Conservation (phyloP, 2,113 vertebrate species). For the Lates calcarifer region DNA sequence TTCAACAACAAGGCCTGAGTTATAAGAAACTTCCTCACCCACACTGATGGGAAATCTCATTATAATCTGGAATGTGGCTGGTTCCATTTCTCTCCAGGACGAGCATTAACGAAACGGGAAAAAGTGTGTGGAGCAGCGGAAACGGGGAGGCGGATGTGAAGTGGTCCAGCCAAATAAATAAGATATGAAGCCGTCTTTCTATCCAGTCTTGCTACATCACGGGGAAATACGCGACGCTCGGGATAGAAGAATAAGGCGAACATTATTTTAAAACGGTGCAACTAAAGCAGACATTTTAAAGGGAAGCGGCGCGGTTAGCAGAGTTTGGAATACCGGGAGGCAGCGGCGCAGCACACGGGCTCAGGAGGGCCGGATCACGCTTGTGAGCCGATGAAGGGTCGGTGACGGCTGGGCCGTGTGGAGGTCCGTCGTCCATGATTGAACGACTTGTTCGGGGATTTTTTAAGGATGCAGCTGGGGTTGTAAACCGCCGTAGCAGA, state of each 20-base stretch:
- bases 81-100: accelerated
- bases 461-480: background rate
- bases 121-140: slow-evolving; percentile 48
- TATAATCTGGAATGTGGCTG: background rate
- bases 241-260: background rate
- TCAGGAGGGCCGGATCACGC: slow-evolving; percentile 43
- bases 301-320: background rate
- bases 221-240: background rate
- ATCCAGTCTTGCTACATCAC: slow-evolving; percentile 26
- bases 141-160: slow-evolving; percentile 55
- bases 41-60: background rate
- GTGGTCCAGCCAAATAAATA: slow-evolving; percentile 66
- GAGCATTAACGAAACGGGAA: background rate
- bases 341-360: slow-evolving; percentile 29
- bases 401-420: slow-evolving; percentile 53
- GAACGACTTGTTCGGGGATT: slow-evolving; percentile 1
- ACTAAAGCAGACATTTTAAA: background rate
- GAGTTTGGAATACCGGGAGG: slow-evolving; percentile 32
- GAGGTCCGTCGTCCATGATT: slow-evolving; percentile 50
- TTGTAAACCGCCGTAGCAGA: background rate
- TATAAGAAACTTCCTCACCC: slow-evolving; percentile 8
- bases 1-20: slow-evolving; percentile 35
- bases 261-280: too few relatives aligned
- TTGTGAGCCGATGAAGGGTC: slow-evolving; percentile 45
- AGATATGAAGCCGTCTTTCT: slow-evolving; percentile 68